These are phyloP conservation scores for Ophion obscuratus DNA, from an alignment of 2,888 invertebrate genomes.

Conservation along the genomic window DNA sequence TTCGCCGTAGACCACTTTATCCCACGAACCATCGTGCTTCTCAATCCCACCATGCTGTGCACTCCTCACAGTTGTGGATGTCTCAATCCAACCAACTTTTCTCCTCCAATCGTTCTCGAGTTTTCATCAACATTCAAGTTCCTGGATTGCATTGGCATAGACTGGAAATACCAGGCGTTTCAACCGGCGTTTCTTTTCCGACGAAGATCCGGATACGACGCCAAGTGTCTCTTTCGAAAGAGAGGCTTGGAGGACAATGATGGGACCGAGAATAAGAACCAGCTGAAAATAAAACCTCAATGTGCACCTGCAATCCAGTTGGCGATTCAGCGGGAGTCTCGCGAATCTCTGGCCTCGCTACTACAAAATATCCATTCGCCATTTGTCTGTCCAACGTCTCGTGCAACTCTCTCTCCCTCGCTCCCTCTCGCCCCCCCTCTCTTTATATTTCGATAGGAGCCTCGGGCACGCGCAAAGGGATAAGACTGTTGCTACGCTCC, in stretches of 20 bases:
- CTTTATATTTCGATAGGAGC: slow-evolving; percentile 49
- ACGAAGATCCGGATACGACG: neutral
- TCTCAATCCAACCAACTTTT: neutral
- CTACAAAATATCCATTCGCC: slow-evolving; percentile 65
- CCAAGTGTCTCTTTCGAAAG: neutral
- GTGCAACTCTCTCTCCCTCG: slow-evolving; percentile 33
- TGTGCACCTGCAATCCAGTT: slow-evolving; percentile 52
- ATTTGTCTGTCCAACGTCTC: slow-evolving; percentile 61
- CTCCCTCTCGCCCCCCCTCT: neutral
- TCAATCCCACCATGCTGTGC: neutral
- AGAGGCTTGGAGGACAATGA: slow-evolving; percentile 1
- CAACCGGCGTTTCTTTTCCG: no score
- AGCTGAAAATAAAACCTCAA: neutral
- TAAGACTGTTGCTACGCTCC: slow-evolving; percentile 55
- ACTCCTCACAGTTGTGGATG: neutral
- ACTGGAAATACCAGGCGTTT: neutral
- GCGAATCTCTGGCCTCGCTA: slow-evolving; percentile 46
- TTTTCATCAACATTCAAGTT: neutral
- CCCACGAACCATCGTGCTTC: neutral
- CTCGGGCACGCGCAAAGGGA: slow-evolving; percentile 18
- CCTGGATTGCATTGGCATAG: neutral
- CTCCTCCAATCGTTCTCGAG: neutral
- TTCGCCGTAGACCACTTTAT: slow-evolving; percentile 62
- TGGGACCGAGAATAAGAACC: neutral
- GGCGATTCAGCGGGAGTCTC: slow-evolving; percentile 22